Percentiles rank a stretch among this genome's conserved stretches.
Evolutionary conservation across 1,140 invertebrate species (phyloP).

Genomic region (Rhizoglyphus robini): DNA sequence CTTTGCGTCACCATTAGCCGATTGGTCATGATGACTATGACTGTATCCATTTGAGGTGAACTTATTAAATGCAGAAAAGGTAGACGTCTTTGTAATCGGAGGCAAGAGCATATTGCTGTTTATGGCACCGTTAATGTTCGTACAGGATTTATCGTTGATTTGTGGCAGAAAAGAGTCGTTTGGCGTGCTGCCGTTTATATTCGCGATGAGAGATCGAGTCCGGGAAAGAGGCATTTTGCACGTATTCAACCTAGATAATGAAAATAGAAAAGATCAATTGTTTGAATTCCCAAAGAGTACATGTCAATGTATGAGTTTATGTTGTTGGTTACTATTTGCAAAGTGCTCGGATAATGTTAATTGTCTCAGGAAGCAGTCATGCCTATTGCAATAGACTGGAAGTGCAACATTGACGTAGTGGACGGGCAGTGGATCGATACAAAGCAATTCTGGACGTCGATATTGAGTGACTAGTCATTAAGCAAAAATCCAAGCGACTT

Average conservation of each 20-base stretch:
- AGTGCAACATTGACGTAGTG: too few relatives aligned
- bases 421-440: too few relatives aligned
- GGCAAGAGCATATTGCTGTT: slow-evolving; percentile 22
- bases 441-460: too few relatives aligned
- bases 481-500: too few relatives aligned
- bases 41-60: slow-evolving; percentile 15
- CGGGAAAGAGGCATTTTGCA: slow-evolving; percentile 35
- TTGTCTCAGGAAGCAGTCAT: too few relatives aligned
- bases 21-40: background rate
- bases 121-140: slow-evolving; percentile 17
- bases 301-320: background rate
- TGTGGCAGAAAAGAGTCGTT: slow-evolving; percentile 27
- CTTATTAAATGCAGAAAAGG: slow-evolving; percentile 15
- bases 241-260: background rate
- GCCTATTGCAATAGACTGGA: too few relatives aligned
- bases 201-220: slow-evolving; percentile 35
- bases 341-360: too few relatives aligned
- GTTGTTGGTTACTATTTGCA: background rate
- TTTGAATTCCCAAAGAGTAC: background rate
- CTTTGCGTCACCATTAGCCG: slow-evolving; percentile 14
- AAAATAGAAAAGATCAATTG: too few relatives aligned
- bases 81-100: slow-evolving; percentile 24
- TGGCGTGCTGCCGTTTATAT: slow-evolving; percentile 25
- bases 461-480: too few relatives aligned
- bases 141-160: slow-evolving; percentile 23